Percentiles rank a stretch among this genome's conserved stretches.
Evolutionary conservation across 2,797 vertebrate genomes (phyloP).

Genomic region (Meriones psammophilus): DNA sequence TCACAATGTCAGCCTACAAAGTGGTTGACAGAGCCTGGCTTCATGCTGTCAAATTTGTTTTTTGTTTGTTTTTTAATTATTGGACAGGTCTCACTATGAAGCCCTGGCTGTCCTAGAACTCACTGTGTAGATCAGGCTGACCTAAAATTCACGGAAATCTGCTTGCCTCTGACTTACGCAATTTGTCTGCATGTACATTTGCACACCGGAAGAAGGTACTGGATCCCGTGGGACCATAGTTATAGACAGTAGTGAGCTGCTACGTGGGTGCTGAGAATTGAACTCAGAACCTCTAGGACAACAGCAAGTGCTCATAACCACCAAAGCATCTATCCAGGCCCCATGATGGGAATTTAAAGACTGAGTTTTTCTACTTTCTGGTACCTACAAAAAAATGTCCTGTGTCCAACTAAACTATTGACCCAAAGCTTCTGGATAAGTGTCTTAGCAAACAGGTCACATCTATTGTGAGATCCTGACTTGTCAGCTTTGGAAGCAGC

Average conservation of each 20-base stretch:
- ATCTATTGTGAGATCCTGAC: background rate
- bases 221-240: background rate
- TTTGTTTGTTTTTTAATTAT: background rate
- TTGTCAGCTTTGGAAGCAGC: background rate
- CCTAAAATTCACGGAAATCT: no score
- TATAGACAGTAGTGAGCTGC: background rate
- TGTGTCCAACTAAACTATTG: background rate
- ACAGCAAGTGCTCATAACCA: background rate
- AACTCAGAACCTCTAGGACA: background rate
- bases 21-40: background rate
- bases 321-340: background rate
- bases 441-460: background rate
- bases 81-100: background rate
- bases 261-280: background rate
- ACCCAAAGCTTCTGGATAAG: background rate
- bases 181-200: background rate
- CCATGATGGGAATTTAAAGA: background rate
- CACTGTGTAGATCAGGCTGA: no score
- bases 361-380: background rate
- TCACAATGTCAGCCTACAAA: background rate
- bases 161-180: no score
- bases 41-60: background rate
- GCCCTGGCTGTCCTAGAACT: background rate
- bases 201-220: background rate
- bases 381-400: background rate